Base-by-base conservation (phyloP, 2,797 vertebrate genomes). In the Sus cebifrons region DNA sequence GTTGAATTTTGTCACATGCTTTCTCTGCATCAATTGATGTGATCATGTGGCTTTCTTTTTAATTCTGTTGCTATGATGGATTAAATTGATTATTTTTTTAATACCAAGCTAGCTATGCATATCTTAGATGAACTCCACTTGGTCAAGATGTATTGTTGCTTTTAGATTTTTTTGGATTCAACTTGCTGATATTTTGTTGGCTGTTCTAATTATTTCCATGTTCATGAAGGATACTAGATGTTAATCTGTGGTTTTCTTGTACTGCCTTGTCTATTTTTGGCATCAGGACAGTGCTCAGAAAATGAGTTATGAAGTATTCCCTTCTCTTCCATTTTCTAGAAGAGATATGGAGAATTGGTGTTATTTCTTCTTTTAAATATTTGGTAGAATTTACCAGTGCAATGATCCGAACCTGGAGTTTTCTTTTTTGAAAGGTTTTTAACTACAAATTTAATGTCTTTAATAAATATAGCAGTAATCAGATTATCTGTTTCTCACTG, bases 351-450 rank as follows among this genome's bases (percentile, higher is more conserved):
- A 56, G 15, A 93, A 64, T 68, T 73, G 16, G 36, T 89, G 4
- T 70, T 82, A 73, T 84, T 86, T 77, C 71, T 78, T 94, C 67
- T 75, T 75, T 88, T 89, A 97, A 90, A 78, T 73, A 14, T 60
- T 67, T 92, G 16, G 11, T 89, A 82, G 29, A 78, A 56, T 73
- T 97, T 54, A 83, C 64, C 92, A 71, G 27, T 29, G 14, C 93
- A 82, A 74, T 89, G 36, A 86, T 32, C 60, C 87, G 60, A 86
- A 14, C 36, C 70, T 93, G 16, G 21, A 67, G 36, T 91, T 93
- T 92, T 86, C 78, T 65, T 82, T 91, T 65, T 92, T 12, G 0
- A 83, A 91, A 96, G 15, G 14, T 74, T 85, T 92, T 75, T 83
- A 91, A 62, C 52, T 65, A 85, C 20, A 88, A 67, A 64, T 82